Base-by-base conservation (phyloP, 2,797 vertebrate genomes). In the Smutsia gigantea region DNA sequence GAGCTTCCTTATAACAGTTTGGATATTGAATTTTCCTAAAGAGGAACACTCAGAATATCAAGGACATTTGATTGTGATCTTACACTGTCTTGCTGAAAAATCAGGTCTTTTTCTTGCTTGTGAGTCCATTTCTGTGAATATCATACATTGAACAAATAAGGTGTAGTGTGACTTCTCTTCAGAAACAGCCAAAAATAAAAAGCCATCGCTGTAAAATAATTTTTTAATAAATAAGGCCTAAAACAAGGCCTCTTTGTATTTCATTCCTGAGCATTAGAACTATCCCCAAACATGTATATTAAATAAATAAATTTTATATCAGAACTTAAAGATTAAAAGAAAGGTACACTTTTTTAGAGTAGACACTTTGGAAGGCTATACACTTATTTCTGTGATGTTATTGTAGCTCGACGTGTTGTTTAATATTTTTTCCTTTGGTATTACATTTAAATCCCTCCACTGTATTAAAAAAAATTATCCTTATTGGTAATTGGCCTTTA, bases 201-300 rank as follows among this genome's bases (percentile, higher is more conserved):
- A 66, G 42, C 11, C 15, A 21, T 75, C 69, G 12, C 15, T 75
- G 37, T 81, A 89, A 85, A 46, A 42, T 53, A 61, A 64, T 86
- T 93, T 92, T 81, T 81, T 89, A n/a, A n/a, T n/a, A n/a, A 89
- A 55, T 8, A 68, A 79, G 59, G 25, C 21, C 34, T 94, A 68
- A 61, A 93, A 64, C 34, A 53, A 53, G 39, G 3, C 34, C 87
- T 34, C 23, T 90, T 72, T 78, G 63, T 64, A 34, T 92, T 64
- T 95, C 10, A 64, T 75, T 74, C 27, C 29, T 77, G 61, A 55
- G 42, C 42, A 46, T 46, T 46, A 46, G 42, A 46, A 46, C 29
- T 8, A 7, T 7, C 1, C 14, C 37, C 53, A 19, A 5, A 31
- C 25, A 37, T 74, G 61, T 91, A 83, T 87, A 77, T 77, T 71